Evolutionary conservation across 2,113 vertebrate species (phyloP).

Genomic region (Paramisgurnus dabryanus): DNA sequence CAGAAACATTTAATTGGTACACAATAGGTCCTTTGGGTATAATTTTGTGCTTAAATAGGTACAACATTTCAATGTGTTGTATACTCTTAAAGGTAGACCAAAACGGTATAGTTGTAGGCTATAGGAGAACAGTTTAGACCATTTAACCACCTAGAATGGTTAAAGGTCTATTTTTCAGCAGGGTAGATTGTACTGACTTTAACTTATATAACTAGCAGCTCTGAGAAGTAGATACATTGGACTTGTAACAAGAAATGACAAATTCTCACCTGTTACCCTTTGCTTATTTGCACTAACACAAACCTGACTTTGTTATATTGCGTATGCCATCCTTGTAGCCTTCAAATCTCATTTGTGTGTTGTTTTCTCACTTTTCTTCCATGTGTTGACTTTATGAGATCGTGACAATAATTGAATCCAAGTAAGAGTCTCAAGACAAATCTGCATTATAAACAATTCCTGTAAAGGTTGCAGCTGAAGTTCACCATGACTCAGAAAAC

Average conservation of each 20-base stretch:
- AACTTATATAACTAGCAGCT: not conserved
- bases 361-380: not conserved
- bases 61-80: too few relatives aligned
- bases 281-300: too few relatives aligned
- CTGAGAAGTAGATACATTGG: not conserved
- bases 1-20: too few relatives aligned
- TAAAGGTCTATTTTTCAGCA: not conserved
- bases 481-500: not conserved
- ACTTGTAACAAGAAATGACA: not conserved
- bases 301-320: not conserved
- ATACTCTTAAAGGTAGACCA: too few relatives aligned
- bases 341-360: slow-evolving; percentile 6
- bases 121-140: too few relatives aligned
- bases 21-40: too few relatives aligned
- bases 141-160: too few relatives aligned
- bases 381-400: slow-evolving; percentile 10
- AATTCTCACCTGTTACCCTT: not conserved
- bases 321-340: not conserved
- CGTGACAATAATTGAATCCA: slow-evolving; percentile 5
- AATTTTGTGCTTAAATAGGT: too few relatives aligned
- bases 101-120: too few relatives aligned
- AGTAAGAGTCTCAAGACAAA: not conserved
- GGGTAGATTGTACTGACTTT: not conserved
- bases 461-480: slow-evolving; percentile 24
- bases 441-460: slow-evolving; percentile 26